A percentile compares a stretch with the other conserved stretches of the same genome.
phyloP scores from a whole-genome alignment of 2,888 invertebrate species.

The Cosmorhoe ocellata region DNA sequence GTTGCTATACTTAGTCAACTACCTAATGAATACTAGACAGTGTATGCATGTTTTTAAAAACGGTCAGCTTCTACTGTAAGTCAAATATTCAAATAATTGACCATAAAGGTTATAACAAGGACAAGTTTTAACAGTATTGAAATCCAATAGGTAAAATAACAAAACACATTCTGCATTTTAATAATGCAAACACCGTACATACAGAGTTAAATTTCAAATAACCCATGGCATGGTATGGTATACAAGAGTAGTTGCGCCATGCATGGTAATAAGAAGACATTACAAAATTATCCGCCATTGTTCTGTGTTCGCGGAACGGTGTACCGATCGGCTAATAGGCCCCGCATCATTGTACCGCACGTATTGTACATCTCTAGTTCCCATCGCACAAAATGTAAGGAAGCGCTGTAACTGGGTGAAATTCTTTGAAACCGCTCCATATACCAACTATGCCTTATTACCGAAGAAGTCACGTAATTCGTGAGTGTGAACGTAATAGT shows the following conservation, averaged over 20 bases:
- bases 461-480: slow-evolving; percentile 49
- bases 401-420: slow-evolving; percentile 44
- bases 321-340: slow-evolving; percentile 63
- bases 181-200: slow-evolving; percentile 44
- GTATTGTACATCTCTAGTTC: slow-evolving; percentile 48
- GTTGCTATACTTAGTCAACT: slow-evolving; percentile 3
- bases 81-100: no score
- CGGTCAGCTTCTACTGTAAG: no score
- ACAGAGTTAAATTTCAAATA: slow-evolving; percentile 54
- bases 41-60: not conserved
- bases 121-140: not conserved
- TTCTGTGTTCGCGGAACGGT: slow-evolving; percentile 75
- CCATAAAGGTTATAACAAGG: not conserved
- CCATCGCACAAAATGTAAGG: slow-evolving; percentile 59
- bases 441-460: slow-evolving; percentile 31
- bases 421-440: slow-evolving; percentile 47
- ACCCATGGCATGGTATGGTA: slow-evolving; percentile 49
- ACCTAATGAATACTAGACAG: not conserved
- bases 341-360: slow-evolving; percentile 62
- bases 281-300: slow-evolving; percentile 80
- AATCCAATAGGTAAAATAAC: not conserved
- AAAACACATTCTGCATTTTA: slow-evolving; percentile 22
- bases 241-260: slow-evolving; percentile 69
- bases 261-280: slow-evolving; percentile 76
- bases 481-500: slow-evolving; percentile 35